Percentiles rank a stretch among this genome's conserved stretches.
Evolutionary conservation across 2,113 vertebrate genomes (phyloP).

Genomic region (Garra rufa): DNA sequence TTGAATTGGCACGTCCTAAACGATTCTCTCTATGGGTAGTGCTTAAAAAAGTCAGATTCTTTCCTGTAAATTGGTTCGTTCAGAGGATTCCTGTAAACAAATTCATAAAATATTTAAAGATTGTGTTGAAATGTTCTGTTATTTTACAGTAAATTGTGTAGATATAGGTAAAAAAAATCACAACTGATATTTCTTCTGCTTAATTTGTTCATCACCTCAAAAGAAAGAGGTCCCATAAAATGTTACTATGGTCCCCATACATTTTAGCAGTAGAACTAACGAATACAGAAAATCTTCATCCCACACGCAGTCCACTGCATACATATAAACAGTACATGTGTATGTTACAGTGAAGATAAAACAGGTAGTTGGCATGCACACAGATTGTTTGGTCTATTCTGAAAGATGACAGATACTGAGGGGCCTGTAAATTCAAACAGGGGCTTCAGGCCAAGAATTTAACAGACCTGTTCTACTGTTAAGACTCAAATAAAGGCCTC

Average conservation of each 20-base stretch:
- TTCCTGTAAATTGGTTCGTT: background rate
- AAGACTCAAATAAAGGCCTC: conserved; percentile 35
- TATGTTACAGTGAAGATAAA: background rate
- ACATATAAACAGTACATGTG: background rate
- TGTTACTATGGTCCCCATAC: background rate
- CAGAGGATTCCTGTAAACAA: background rate
- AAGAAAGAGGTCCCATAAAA: background rate
- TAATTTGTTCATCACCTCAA: background rate
- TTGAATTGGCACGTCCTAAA: background rate
- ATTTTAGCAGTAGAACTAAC: background rate
- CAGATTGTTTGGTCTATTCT: conserved; percentile 15
- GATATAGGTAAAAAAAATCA: no score
- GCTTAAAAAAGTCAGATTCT: background rate
- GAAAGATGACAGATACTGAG: background rate
- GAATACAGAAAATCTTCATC: background rate
- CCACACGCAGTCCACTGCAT: background rate
- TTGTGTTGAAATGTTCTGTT: background rate
- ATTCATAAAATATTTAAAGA: background rate
- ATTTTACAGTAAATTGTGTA: background rate
- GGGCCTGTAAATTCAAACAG: background rate
- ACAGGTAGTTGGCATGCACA: background rate
- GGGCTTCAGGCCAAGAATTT: background rate
- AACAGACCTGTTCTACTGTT: background rate
- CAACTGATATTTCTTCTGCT: background rate
- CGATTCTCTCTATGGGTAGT: background rate